Evolutionary conservation across 2,888 invertebrate genomes (phyloP).

Genomic region (Drosophila flavopinicola): DNA sequence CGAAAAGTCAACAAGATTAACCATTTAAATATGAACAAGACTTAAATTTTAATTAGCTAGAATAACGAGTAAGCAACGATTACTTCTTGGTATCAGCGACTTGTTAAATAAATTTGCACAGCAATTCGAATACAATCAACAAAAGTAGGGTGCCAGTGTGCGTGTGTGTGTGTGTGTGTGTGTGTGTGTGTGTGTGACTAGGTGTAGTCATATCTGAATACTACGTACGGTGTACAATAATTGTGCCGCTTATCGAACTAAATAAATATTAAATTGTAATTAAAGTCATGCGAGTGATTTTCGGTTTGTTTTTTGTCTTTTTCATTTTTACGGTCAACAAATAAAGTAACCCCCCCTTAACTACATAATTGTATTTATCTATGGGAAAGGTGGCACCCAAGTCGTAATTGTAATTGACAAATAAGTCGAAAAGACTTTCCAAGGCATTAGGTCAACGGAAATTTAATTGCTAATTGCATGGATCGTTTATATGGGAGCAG

Average conservation of each 20-base stretch:
- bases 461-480: conserved; percentile 76
- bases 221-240: conserved; percentile 56
- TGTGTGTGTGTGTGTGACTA: conserved; percentile 37
- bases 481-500: conserved; percentile 55
- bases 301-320: conserved; percentile 26
- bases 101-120: conserved; percentile 72
- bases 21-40: conserved; percentile 56
- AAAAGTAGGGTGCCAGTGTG: conserved; percentile 11
- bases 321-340: conserved; percentile 33
- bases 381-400: conserved; percentile 36
- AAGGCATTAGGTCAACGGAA: conserved; percentile 65
- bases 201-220: conserved; percentile 61
- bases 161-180: conserved; percentile 4
- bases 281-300: conserved; percentile 81
- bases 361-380: conserved; percentile 66
- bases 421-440: conserved; percentile 75
- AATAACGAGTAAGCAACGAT: conserved; percentile 28
- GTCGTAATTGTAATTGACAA: conserved; percentile 75
- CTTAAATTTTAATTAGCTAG: conserved; percentile 77
- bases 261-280: conserved; percentile 81
- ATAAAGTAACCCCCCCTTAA: conserved; percentile 21
- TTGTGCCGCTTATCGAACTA: conserved; percentile 74
- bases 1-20: not conserved
- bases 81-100: conserved; percentile 41
- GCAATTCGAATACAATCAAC: conserved; percentile 33